A percentile compares a stretch with the other conserved stretches of the same genome.
Conservation (phyloP, 2,113 vertebrate species). For the Takifugu bimaculatus region DNA sequence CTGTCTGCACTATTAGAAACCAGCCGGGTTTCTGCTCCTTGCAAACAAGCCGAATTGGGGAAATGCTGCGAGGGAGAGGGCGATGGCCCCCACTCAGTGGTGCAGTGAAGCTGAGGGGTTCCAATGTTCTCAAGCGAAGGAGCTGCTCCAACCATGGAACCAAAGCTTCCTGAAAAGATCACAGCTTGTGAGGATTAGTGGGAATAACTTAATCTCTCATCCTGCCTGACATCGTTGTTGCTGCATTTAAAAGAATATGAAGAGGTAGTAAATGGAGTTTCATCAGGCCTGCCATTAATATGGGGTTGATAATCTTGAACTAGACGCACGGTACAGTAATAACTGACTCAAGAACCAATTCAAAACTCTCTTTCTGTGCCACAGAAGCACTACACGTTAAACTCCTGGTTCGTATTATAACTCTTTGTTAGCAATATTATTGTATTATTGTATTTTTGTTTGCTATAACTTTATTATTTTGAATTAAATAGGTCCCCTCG, state of each 20-base stretch:
- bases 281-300: no score
- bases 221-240: slow-evolving; percentile 49
- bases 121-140: slow-evolving; percentile 36
- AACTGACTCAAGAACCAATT: no score
- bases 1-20: slow-evolving; percentile 61
- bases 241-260: slow-evolving; percentile 51
- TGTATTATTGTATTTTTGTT: neutral
- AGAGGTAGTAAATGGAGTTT: neutral
- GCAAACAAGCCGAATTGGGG: slow-evolving; percentile 35
- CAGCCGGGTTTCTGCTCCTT: slow-evolving; percentile 52
- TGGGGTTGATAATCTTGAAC: no score
- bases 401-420: no score
- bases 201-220: slow-evolving; percentile 69
- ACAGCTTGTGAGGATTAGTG: slow-evolving; percentile 70
- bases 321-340: no score
- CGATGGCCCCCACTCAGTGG: slow-evolving; percentile 1
- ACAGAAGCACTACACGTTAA: no score
- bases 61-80: slow-evolving; percentile 42
- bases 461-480: slow-evolving; percentile 40
- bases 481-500: slow-evolving; percentile 31
- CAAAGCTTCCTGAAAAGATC: slow-evolving; percentile 55
- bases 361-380: no score
- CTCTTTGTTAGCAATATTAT: no score
- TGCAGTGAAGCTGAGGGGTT: slow-evolving; percentile 33
- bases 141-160: slow-evolving; percentile 35